A percentile compares a stretch with the other conserved stretches of the same genome.
Conservation (phyloP, 2,113 vertebrate species). For the Carassius auratus region DNA sequence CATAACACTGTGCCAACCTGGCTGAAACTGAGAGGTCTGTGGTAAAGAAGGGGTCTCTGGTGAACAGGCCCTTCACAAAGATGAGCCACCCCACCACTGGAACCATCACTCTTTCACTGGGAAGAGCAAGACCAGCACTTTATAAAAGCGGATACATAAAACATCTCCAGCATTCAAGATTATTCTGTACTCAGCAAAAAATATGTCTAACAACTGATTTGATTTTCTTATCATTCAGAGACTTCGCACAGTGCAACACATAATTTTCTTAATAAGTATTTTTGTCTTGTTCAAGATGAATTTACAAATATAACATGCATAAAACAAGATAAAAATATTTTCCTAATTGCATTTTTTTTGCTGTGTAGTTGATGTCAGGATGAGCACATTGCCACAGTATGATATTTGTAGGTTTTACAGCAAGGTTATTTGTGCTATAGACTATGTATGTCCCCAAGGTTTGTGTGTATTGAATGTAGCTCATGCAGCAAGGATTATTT, state of each 20-base stretch:
- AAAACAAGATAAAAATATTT: too few species aligned
- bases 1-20: constrained; percentile 54
- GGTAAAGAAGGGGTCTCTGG: constrained; percentile 26
- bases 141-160: constrained; percentile 33
- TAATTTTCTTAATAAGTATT: neutral
- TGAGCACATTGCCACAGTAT: neutral
- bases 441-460: neutral
- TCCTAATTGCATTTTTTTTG: too few species aligned
- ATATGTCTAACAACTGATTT: neutral
- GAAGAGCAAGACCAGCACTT: constrained; percentile 26
- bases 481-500: neutral
- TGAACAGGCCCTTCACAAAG: constrained; percentile 25
- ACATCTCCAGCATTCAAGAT: constrained; percentile 25
- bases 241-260: neutral
- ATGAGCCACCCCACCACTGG: constrained; percentile 27
- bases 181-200: constrained; percentile 22
- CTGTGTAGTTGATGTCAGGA: neutral
- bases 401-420: neutral
- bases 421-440: neutral
- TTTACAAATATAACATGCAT: neutral
- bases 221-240: neutral
- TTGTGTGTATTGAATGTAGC: constrained; percentile 22
- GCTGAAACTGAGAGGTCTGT: constrained; percentile 44
- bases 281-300: neutral
- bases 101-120: constrained; percentile 1